Evolutionary conservation across 2,113 vertebrate genomes (phyloP), one percentile per base, ranked within the genome.

Genomic region (Oceanodroma tethys): DNA sequence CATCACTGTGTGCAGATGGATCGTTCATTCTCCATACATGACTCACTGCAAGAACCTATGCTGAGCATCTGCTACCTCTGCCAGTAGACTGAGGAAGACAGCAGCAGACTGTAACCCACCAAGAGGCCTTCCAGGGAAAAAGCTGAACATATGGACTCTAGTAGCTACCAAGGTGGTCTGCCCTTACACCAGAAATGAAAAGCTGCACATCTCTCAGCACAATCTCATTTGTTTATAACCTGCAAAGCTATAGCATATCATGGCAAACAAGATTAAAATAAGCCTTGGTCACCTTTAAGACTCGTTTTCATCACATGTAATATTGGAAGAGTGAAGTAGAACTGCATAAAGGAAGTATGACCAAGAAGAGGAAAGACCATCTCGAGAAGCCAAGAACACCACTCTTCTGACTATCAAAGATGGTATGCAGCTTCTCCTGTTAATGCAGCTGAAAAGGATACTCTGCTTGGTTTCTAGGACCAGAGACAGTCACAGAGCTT

Each of bases 11-110:
- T 67, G 86, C 81, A 63, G 78, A 94, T 58, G 90, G 95, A 83
- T 81, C 53, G 1, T 5, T 83, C 88, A 71, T 53, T 70, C 82
- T 59, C 85, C 52, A 18, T 3, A 40, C 60, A 7, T 70, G 88
- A 90, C 63, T 95, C 95, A 90, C 67, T 11, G 72, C 65, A 71
- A 74, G 68, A 50, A 50, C 86, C 93, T 56, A 15, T 11, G 47
- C 88, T 45, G 45, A 96, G 93, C 93, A 89, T 91, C 93, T 93
- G 88, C 52, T 66, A 32, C 92, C 72, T 89, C 72, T 81, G 88
- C 66, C 74, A 73, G 83, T 12, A 60, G 62, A 45, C 0, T 60
- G 80, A 43, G 16, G 53, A 36, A 30, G 80, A 21, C 16, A 52
- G 34, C 17, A 18, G 40, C 58, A 94, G 87, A 53, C 65, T 81